These are phyloP conservation scores for Drosophila ercepeae DNA, from an alignment of 1,140 invertebrate species.

Conservation along the genomic window DNA sequence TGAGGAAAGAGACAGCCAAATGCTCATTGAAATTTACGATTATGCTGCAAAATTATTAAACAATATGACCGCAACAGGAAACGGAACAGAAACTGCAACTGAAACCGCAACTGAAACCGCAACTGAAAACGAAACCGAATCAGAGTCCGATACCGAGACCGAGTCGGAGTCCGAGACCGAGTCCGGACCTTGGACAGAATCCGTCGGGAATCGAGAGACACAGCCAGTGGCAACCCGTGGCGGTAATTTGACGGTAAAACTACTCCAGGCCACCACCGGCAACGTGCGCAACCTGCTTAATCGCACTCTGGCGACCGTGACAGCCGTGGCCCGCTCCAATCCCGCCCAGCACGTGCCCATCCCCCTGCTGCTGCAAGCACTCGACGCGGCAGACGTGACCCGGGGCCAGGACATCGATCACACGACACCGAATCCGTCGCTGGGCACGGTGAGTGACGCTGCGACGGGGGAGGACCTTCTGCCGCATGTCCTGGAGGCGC, in stretches of 20 bases:
- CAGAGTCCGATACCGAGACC: not conserved
- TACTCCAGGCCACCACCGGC: constrained; percentile 57
- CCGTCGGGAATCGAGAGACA: not conserved
- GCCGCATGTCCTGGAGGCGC: not conserved
- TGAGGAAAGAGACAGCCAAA: too few species aligned
- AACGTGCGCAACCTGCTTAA: constrained; percentile 59
- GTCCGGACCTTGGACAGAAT: too few species aligned
- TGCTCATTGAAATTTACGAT: constrained; percentile 76
- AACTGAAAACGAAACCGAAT: not conserved
- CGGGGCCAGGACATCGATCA: constrained; percentile 42
- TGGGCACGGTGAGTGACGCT: not conserved
- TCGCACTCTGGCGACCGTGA: constrained; percentile 42
- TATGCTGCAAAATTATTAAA: constrained; percentile 79
- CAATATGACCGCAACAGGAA: constrained; percentile 69
- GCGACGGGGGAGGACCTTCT: not conserved
- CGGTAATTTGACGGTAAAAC: constrained; percentile 56
- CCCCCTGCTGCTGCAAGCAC: constrained; percentile 51
- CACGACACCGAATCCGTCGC: not conserved
- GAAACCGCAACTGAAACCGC: not conserved
- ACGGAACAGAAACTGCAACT: constrained; percentile 6
- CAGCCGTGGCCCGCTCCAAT: constrained; percentile 29
- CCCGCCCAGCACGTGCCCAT: constrained; percentile 22
- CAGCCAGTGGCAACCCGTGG: not conserved
- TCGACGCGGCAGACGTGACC: constrained; percentile 31
- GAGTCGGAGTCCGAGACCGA: not conserved